phyloP scores from a whole-genome alignment of 2,113 vertebrate genomes.

The Hippocampus comes region DNA sequence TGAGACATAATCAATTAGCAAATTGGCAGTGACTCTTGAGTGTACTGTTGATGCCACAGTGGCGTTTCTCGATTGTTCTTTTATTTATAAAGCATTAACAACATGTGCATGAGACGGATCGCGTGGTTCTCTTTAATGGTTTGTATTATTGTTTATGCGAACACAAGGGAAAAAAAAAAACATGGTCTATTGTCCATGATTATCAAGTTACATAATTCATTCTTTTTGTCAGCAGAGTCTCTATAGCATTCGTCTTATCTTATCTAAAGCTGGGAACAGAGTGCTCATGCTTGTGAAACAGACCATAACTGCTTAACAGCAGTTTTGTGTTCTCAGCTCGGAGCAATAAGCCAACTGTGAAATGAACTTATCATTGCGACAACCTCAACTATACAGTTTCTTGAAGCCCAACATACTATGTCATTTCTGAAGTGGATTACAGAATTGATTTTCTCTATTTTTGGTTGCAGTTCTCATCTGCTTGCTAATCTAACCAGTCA shows the following conservation, averaged over 20 bases:
- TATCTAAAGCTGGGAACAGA: constrained; percentile 1
- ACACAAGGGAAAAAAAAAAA: neutral
- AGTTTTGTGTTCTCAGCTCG: neutral
- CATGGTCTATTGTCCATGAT: neutral
- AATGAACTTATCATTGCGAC: neutral
- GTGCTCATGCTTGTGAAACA: neutral
- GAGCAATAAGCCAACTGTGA: neutral
- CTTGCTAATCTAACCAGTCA: constrained; percentile 10
- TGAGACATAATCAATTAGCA: neutral
- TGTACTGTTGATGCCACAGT: neutral
- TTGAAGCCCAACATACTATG: neutral
- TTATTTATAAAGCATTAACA: neutral
- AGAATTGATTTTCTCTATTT: neutral
- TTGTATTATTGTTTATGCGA: neutral
- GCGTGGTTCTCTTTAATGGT: neutral
- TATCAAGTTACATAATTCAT: neutral
- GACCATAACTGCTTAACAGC: neutral
- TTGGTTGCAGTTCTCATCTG: neutral
- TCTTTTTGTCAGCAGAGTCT: neutral
- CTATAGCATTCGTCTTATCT: neutral
- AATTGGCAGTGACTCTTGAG: neutral
- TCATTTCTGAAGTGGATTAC: neutral
- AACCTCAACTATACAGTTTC: neutral
- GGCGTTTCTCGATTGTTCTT: neutral
- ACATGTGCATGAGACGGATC: neutral